Evolutionary conservation across 2,113 vertebrate species (phyloP).

Genomic region (Cheilinus undulatus): DNA sequence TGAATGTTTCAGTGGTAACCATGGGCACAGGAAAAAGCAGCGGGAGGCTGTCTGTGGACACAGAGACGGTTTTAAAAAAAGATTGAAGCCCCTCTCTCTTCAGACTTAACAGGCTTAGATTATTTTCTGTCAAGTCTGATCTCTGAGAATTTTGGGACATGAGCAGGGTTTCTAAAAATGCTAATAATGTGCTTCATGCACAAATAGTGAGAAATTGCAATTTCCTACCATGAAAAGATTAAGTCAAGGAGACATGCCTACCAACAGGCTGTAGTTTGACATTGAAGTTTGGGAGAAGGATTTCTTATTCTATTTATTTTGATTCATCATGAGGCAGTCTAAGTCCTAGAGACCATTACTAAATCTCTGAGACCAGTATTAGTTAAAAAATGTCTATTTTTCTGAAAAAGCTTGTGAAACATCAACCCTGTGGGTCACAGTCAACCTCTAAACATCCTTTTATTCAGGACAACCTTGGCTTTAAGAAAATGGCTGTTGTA

Average conservation of each 20-base stretch:
- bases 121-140: conserved; percentile 24
- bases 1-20: conserved; percentile 23
- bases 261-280: conserved; percentile 10
- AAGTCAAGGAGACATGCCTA: conserved; percentile 11
- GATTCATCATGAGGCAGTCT: not conserved
- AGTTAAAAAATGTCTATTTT: too few relatives aligned
- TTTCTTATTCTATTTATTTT: not conserved
- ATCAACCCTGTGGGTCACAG: too few relatives aligned
- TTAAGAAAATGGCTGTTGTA: too few relatives aligned
- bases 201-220: conserved; percentile 25
- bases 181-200: conserved; percentile 24
- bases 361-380: too few relatives aligned
- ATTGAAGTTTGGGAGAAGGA: conserved; percentile 8
- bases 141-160: not conserved
- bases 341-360: not conserved
- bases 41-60: conserved; percentile 20
- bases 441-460: too few relatives aligned
- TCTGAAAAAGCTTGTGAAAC: too few relatives aligned
- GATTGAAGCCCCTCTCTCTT: conserved; percentile 11
- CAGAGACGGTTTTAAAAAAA: not conserved
- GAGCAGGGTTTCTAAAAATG: conserved; percentile 19
- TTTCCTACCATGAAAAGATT: conserved; percentile 24
- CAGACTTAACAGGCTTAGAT: conserved; percentile 13
- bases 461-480: too few relatives aligned
- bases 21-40: conserved; percentile 9